Base-by-base conservation (phyloP, 2,888 invertebrate genomes). In the Hyposoter didymator region DNA sequence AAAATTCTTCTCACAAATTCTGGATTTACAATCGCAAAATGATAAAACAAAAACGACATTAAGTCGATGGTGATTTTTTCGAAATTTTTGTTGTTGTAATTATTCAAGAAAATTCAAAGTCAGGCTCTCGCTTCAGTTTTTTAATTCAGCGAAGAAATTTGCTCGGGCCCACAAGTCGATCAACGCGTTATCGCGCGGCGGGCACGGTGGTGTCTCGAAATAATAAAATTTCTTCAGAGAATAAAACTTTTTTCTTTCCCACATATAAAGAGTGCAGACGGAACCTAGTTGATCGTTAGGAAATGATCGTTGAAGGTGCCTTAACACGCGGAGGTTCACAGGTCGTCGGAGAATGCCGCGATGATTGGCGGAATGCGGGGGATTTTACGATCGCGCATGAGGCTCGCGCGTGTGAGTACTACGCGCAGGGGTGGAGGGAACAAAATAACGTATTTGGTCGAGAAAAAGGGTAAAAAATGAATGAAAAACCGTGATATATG, bases 281-380 rank as follows among this genome's bases (percentile, higher is more conserved):
- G 75, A 47, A 22, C 39, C 72, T 76, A 8, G 72, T 55, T n/a
- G 62, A 49, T 78, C 82, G 75, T 78, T 72, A 62, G 52, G 55
- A 78, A 72, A 78, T 67, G 73, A 78, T 66, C 22, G 66, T 72
- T 22, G 47, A 14, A 47, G 80, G 52, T 67, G 62, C 66, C 66
- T 43, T 76, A 64, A 47, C 64, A 22, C 52, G 39, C 73, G 0
- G 6, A 66, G 75, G 78, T 84, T 87, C 85, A 81, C 55, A 81
- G 87, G 84, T 87, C 88, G 87, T 82, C 86, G 85, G 82, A 89
- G 87, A 88, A 88, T 82, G 75, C 86, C 74, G 75, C 84, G 89
- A 91, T 91, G 91, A 91, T 91, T 90, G 90, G 90, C 88, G 90
- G 91, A 91, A 91, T 91, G 88, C 86, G 88, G 89, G 87, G 87